phyloP scores from a whole-genome alignment of 2,797 vertebrate genomes.

The Micromesistius poutassou region DNA sequence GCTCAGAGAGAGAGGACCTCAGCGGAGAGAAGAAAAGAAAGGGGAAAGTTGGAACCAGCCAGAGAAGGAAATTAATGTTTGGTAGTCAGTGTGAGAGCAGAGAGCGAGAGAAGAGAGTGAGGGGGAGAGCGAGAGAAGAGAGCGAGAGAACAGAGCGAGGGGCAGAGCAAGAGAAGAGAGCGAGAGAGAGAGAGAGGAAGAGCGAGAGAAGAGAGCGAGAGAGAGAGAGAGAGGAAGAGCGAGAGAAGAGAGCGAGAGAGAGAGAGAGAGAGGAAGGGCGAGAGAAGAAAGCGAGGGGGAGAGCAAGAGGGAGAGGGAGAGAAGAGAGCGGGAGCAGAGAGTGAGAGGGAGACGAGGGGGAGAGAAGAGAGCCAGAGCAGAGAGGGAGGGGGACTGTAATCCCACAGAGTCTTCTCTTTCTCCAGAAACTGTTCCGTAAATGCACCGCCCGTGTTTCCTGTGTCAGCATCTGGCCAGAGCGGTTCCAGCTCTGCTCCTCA shows the following conservation, averaged over 20 bases:
- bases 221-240: not conserved
- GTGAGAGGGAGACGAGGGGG: slow-evolving; percentile 12
- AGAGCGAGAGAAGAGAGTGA: slow-evolving; percentile 29
- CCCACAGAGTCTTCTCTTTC: slow-evolving; percentile 34
- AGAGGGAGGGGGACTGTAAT: slow-evolving; percentile 39
- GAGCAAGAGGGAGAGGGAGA: slow-evolving; percentile 33
- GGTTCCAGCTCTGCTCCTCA: slow-evolving; percentile 27
- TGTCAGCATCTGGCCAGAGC: slow-evolving; percentile 35
- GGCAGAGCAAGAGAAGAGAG: slow-evolving; percentile 22
- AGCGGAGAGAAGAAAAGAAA: slow-evolving; percentile 28
- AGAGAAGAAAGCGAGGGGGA: slow-evolving; percentile 27
- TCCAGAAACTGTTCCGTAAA: slow-evolving; percentile 36
- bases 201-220: not conserved
- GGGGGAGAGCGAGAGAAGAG: not conserved
- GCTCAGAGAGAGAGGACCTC: slow-evolving; percentile 5
- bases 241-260: slow-evolving; percentile 2
- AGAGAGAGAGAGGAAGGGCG: slow-evolving; percentile 16
- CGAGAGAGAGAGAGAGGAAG: slow-evolving; percentile 9
- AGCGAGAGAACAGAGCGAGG: slow-evolving; percentile 7
- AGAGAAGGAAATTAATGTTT: slow-evolving; percentile 39
- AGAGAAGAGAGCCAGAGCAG: slow-evolving; percentile 33
- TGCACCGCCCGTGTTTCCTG: slow-evolving; percentile 53
- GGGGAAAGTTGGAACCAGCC: slow-evolving; percentile 32
- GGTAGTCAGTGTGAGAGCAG: slow-evolving; percentile 24
- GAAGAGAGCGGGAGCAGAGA: slow-evolving; percentile 36